A percentile compares a stretch with the other conserved stretches of the same genome.
Conservation (phyloP, 1,140 invertebrate genomes). For the Plectrocnemia conspersa region DNA sequence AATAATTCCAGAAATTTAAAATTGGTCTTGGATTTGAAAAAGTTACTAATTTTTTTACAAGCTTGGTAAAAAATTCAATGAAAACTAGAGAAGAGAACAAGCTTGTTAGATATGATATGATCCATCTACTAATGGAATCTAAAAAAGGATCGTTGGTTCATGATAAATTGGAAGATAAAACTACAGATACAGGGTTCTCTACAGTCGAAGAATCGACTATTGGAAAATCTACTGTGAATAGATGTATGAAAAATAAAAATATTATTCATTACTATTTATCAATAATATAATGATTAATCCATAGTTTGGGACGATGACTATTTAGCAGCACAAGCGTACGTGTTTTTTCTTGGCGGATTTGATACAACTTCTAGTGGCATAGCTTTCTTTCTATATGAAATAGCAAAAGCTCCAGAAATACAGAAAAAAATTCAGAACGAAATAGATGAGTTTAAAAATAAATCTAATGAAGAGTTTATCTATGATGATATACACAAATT, state of each 20-base stretch:
- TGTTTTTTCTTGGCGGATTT: conserved; percentile 52
- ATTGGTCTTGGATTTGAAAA: conserved; percentile 5
- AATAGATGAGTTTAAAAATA: conserved; percentile 38
- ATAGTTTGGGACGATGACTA: conserved; percentile 41
- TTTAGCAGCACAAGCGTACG: conserved; percentile 44
- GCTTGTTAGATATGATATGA: conserved; percentile 45
- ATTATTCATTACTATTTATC: background rate
- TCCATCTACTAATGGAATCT: conserved; percentile 46
- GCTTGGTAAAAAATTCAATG: conserved; percentile 36
- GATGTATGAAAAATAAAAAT: conserved; percentile 23
- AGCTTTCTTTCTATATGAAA: conserved; percentile 40
- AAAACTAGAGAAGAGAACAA: conserved; percentile 37
- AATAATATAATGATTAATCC: conserved; percentile 37
- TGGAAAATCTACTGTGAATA: conserved; percentile 21
- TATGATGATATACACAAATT: conserved; percentile 42
- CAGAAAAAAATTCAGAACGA: conserved; percentile 43
- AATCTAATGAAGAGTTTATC: conserved; percentile 37
- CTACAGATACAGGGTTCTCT: conserved; percentile 29
- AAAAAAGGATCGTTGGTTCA: conserved; percentile 34
- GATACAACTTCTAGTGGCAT: conserved; percentile 45
- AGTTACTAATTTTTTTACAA: conserved; percentile 37
- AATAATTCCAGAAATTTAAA: conserved; percentile 1
- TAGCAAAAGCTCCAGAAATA: conserved; percentile 48
- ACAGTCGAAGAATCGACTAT: conserved; percentile 34
- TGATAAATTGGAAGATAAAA: conserved; percentile 13